Evolutionary conservation across 1,140 invertebrate species (phyloP), one percentile per base, ranked within the genome.

Genomic region (Drosophila rhopaloa): DNA sequence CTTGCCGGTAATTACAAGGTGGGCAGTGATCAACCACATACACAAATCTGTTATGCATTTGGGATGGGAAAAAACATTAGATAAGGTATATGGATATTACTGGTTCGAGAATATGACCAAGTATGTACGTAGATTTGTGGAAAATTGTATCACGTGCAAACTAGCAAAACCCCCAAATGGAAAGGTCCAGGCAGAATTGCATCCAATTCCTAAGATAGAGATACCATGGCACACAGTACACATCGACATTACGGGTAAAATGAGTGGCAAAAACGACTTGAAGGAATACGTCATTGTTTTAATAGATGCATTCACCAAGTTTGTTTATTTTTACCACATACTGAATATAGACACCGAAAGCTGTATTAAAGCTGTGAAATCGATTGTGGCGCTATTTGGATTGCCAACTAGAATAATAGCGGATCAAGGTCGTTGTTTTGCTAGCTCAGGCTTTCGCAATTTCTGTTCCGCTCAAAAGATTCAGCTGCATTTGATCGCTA

Each of bases 231-330:
- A 38, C 2, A 38, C 37, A 38, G 37, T 24, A 24, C 55, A 50
- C 32, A 55, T 55, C 35, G 43, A 63, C 7, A 60, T 60, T 29
- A 62, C 24, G 8, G 60, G 50, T 5, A 54, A 62, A 16, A 13
- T 62, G 9, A 46, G 40, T 46, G 50, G 29, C 11, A 54, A 62
- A 16, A 62, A 27, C 13, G 40, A 62, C 60, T 32, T 19, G 8
- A 54, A 53, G 29, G 54, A 56, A 13, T 56, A 41, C 19, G 32
- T 59, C 8, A 59, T 48, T 29, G 27, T 47, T n/a, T 16, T 47
- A 35, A 8, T 54, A 54, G 50, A 62, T 14, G 24, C 27, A n/a
- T 53, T 48, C 10, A 50, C 35, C 6, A 61, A 61, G n/a, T 37
- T 63, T 14, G 51, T 29, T 32, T 38, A 54, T 14, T 9, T 44